Conservation (phyloP, 2,888 invertebrate genomes). For the Chirona hameri region DNA sequence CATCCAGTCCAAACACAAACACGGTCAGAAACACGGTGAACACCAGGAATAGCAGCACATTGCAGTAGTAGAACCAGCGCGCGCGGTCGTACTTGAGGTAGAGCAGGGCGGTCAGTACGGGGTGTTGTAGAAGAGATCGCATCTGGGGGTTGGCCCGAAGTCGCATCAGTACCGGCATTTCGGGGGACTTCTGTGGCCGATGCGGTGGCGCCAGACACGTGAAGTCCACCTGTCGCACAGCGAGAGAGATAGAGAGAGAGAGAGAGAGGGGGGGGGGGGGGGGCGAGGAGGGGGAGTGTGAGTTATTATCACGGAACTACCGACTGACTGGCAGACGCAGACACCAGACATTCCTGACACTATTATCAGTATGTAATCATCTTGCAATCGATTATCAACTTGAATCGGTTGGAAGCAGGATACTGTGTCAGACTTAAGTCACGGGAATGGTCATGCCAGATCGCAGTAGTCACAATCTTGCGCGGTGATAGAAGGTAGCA, state of each 20-base stretch:
- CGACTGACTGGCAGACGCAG: neutral
- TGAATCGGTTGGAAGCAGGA: no score
- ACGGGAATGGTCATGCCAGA: no score
- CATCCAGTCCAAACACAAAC: neutral
- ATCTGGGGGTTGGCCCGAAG: neutral
- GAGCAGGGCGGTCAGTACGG: neutral
- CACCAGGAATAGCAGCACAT: neutral
- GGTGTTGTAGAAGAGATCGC: neutral
- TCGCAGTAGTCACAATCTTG: no score
- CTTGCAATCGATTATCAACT: no score
- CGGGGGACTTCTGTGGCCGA: neutral
- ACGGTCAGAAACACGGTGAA: neutral
- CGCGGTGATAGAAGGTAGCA: no score
- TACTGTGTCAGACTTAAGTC: no score
- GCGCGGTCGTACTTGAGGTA: slow-evolving; percentile 26
- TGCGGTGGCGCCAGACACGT: neutral
- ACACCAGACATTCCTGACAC: no score
- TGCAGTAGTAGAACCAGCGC: neutral
- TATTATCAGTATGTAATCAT: no score
- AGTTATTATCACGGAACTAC: neutral
- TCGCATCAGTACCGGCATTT: slow-evolving; percentile 22
- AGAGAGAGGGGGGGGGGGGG: no score
- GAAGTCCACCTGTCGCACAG: neutral
- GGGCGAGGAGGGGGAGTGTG: neutral
- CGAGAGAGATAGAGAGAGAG: no score